Evolutionary conservation across 2,888 invertebrate genomes (phyloP).

Genomic region (Heliconius erato): DNA sequence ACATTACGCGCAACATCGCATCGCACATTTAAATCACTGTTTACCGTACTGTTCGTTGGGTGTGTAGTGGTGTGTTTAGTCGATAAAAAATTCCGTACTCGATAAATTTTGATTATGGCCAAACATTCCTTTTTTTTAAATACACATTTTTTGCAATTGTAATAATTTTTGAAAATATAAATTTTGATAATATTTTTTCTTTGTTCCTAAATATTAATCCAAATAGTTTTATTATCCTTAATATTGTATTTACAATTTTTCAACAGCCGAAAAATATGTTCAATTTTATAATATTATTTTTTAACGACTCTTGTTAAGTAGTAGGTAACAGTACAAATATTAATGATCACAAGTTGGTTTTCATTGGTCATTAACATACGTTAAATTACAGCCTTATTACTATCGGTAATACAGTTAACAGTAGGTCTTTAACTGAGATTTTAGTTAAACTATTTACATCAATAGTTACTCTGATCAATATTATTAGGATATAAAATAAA

Average conservation of each 20-base stretch:
- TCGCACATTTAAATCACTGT: constrained; percentile 79
- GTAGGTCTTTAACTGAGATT: constrained; percentile 76
- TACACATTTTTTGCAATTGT: constrained; percentile 83
- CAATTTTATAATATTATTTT: constrained; percentile 85
- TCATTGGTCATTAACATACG: constrained; percentile 87
- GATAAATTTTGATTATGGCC: constrained; percentile 82
- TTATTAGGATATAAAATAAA: constrained; percentile 10
- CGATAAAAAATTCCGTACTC: constrained; percentile 81
- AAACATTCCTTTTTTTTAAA: constrained; percentile 82
- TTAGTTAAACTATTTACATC: constrained; percentile 75
- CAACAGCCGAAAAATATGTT: constrained; percentile 87
- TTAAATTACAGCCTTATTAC: constrained; percentile 83
- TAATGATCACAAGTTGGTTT: constrained; percentile 87
- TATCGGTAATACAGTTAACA: constrained; percentile 82
- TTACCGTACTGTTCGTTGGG: constrained; percentile 81
- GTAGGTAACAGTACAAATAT: constrained; percentile 87
- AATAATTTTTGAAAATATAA: constrained; percentile 87
- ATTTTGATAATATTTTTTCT: constrained; percentile 86
- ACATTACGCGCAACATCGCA: constrained; percentile 77
- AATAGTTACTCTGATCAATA: constrained; percentile 38
- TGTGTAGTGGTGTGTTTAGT: constrained; percentile 79
- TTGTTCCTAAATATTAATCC: constrained; percentile 86
- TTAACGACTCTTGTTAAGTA: constrained; percentile 87
- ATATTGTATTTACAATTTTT: constrained; percentile 86
- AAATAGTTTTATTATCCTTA: constrained; percentile 86